A percentile compares a stretch with the other conserved stretches of the same genome.
Conservation (phyloP, 2,797 vertebrate species). For the Epinephelus malabaricus region DNA sequence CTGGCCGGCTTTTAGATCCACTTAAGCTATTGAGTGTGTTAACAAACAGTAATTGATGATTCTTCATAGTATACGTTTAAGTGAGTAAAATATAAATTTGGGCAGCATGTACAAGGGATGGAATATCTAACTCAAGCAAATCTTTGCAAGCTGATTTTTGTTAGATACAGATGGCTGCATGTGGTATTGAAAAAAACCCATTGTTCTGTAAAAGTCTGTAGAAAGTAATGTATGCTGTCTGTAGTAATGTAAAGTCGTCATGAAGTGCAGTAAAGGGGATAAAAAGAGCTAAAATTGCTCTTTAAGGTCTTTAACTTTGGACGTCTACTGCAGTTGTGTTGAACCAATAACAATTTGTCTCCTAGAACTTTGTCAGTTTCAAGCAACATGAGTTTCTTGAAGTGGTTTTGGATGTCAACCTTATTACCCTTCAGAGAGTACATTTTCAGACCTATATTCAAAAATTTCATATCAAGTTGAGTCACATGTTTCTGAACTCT, state of each 20-base stretch:
- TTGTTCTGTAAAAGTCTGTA: neutral
- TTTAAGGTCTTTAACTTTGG: neutral
- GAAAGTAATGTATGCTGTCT: neutral
- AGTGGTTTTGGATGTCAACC: neutral
- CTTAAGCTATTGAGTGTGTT: no score
- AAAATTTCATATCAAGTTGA: neutral
- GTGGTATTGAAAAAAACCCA: neutral
- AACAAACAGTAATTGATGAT: no score
- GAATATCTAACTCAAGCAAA: conserved; percentile 4
- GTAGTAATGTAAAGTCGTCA: neutral
- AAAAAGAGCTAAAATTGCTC: neutral
- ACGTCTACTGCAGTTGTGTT: neutral
- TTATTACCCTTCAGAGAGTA: neutral
- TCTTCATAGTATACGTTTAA: no score
- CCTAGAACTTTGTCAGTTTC: neutral
- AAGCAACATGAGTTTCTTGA: neutral
- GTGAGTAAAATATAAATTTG: neutral
- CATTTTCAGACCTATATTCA: conserved; percentile 13
- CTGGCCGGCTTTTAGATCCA: no score
- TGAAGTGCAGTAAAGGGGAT: neutral
- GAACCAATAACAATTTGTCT: neutral
- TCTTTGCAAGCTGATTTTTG: neutral
- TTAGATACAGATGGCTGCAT: neutral
- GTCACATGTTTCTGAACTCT: conserved; percentile 16
- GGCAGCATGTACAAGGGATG: neutral